Percentiles rank a stretch among this genome's conserved stretches.
Evolutionary conservation across 2,888 invertebrate genomes (phyloP).

Genomic region (Exocentrus adspersus): DNA sequence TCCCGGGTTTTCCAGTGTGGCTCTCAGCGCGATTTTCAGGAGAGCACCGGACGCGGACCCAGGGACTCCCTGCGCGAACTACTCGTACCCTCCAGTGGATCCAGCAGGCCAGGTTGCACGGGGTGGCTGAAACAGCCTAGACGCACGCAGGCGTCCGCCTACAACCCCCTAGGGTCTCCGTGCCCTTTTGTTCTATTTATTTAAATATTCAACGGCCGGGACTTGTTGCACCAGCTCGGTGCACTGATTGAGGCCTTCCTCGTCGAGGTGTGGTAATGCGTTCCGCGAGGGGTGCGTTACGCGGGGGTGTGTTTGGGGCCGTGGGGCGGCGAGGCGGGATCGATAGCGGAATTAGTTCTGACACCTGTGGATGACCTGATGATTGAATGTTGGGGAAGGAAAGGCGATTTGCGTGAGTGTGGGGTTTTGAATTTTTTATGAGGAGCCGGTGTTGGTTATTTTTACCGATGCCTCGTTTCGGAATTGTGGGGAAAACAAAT

Average conservation of each 20-base stretch:
- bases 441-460: neutral
- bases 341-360: neutral
- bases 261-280: neutral
- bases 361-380: neutral
- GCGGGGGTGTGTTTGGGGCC: too few species aligned
- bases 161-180: neutral
- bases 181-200: neutral
- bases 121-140: neutral
- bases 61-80: neutral
- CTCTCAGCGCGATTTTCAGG: neutral
- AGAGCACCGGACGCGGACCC: neutral
- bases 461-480: too few species aligned
- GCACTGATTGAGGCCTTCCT: neutral
- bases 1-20: neutral
- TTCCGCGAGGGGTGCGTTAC: too few species aligned
- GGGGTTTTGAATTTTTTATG: neutral
- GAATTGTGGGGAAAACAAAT: neutral
- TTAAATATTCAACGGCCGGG: neutral
- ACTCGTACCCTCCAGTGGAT: neutral
- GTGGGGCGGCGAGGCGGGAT: neutral
- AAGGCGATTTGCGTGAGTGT: neutral
- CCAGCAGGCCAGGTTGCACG: neutral
- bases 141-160: slow-evolving; percentile 1
- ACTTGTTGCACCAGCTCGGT: neutral
- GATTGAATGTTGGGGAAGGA: neutral